These are phyloP conservation scores for Tenualosa thibaudeaui DNA, from an alignment of 2,797 vertebrate genomes.

Conservation along the genomic window DNA sequence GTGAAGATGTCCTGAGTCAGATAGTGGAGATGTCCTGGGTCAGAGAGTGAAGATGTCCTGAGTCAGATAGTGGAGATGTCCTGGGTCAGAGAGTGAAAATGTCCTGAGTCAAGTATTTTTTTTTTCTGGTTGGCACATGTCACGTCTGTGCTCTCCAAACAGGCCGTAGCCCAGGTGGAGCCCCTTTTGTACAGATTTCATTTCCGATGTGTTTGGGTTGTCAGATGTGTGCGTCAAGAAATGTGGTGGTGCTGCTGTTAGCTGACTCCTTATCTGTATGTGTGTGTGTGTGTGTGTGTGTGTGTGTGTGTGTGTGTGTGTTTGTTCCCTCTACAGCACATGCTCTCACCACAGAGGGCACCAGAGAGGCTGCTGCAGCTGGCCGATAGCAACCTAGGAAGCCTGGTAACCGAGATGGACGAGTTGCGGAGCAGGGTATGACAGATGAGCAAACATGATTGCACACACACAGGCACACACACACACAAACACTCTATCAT, in stretches of 20 bases:
- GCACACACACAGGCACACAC: not conserved
- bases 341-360: slow-evolving; percentile 90
- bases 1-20: too few relatives aligned
- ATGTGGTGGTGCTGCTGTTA: not conserved
- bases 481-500: not conserved
- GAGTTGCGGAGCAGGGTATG: slow-evolving; percentile 92
- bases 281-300: slow-evolving; percentile 6
- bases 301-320: slow-evolving; percentile 9
- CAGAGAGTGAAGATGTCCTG: too few relatives aligned
- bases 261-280: not conserved
- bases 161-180: not conserved
- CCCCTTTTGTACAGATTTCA: not conserved
- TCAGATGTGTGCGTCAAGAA: not conserved
- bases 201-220: slow-evolving; percentile 10
- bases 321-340: slow-evolving; percentile 75
- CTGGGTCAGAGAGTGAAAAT: too few relatives aligned
- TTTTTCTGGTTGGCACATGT: not conserved
- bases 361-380: slow-evolving; percentile 90
- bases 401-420: slow-evolving; percentile 91
- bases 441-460: not conserved
- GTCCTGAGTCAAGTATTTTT: too few relatives aligned
- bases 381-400: slow-evolving; percentile 89
- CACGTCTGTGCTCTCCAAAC: not conserved
- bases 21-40: too few relatives aligned
- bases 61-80: too few relatives aligned